Evolutionary conservation across 2,113 vertebrate genomes (phyloP).

Genomic region (Tyrannus savana): DNA sequence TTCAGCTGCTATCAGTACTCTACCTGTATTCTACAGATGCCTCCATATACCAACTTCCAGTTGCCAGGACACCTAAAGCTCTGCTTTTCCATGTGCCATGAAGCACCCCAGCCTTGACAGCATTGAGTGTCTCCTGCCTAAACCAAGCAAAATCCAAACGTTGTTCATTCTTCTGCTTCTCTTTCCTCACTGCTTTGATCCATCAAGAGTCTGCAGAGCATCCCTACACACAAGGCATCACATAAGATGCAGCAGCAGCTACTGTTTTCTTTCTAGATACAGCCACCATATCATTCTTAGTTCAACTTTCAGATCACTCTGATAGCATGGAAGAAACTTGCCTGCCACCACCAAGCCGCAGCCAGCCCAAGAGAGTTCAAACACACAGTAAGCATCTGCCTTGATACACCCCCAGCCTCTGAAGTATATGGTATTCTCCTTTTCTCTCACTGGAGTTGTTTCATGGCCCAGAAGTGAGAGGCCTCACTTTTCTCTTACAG

Average conservation of each 20-base stretch:
- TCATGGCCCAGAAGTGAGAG: not conserved
- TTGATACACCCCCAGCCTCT: not conserved
- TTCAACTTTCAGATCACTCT: not conserved
- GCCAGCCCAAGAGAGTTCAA: not conserved
- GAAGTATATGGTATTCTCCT: not conserved
- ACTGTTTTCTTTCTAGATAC: not conserved
- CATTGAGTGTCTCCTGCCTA: not conserved
- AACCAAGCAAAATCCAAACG: not conserved
- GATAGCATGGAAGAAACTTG: not conserved
- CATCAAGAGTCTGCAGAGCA: not conserved
- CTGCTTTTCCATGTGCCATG: not conserved
- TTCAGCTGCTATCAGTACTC: not conserved
- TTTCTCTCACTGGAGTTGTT: not conserved
- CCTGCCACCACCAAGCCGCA: not conserved
- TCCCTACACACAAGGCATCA: not conserved
- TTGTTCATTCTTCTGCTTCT: fast-evolving
- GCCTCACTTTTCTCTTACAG: not conserved
- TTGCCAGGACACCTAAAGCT: not conserved
- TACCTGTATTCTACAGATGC: not conserved
- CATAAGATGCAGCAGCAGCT: not conserved
- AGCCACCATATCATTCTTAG: not conserved
- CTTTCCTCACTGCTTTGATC: not conserved
- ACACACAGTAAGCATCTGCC: not conserved
- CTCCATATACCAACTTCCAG: not conserved
- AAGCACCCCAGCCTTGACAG: not conserved